A percentile compares a stretch with the other conserved stretches of the same genome.
phyloP scores from a whole-genome alignment of 2,797 vertebrate species.

The Cyclopterus lumpus region DNA sequence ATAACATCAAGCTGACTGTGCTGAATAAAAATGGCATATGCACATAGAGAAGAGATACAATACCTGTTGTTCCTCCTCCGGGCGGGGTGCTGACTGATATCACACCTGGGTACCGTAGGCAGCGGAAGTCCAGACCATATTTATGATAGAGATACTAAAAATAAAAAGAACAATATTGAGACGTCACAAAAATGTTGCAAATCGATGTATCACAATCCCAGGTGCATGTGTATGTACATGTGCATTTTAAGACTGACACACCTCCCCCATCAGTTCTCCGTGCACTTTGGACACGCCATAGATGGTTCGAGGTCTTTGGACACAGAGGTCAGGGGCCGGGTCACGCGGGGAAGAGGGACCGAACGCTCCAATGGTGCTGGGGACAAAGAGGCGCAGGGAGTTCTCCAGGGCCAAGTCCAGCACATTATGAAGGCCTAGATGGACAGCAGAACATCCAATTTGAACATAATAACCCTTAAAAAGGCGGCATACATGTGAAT shows the following conservation, averaged over 20 bases:
- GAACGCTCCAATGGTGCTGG: conserved; percentile 88
- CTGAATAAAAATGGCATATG: background rate
- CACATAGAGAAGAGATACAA: background rate
- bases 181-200: background rate
- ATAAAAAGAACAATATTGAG: conserved; percentile 39
- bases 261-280: conserved; percentile 88
- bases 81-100: conserved; percentile 83
- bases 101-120: conserved; percentile 85
- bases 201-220: background rate
- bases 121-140: conserved; percentile 86
- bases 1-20: background rate
- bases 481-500: background rate
- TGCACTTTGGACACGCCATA: conserved; percentile 89
- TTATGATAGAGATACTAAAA: conserved; percentile 87
- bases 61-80: conserved; percentile 87
- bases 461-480: conserved; percentile 10
- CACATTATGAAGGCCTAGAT: conserved; percentile 85
- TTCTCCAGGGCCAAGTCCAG: conserved; percentile 86
- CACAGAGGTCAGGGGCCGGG: conserved; percentile 85
- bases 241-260: conserved; percentile 41
- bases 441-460: conserved; percentile 19
- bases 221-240: background rate
- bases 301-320: conserved; percentile 86
- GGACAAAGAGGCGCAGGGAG: conserved; percentile 86
- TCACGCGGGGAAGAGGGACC: conserved; percentile 86